Evolutionary conservation across 1,140 invertebrate species (phyloP).

Genomic region (Babylonia areolata): DNA sequence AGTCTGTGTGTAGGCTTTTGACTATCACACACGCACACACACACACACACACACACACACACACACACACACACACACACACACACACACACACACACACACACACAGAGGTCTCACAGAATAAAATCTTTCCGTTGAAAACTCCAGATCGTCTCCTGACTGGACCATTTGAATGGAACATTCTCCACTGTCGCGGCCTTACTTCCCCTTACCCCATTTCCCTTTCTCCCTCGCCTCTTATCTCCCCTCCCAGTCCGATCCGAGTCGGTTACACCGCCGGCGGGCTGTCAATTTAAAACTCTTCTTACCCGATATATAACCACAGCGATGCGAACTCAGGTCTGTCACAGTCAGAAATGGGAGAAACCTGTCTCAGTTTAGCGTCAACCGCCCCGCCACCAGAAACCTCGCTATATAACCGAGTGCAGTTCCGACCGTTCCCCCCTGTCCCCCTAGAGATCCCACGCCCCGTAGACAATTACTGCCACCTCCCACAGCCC

Average conservation of each 20-base stretch:
- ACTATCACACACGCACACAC: too few species aligned
- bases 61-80: too few species aligned
- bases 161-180: too few species aligned
- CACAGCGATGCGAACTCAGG: not conserved
- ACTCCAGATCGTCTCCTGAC: too few species aligned
- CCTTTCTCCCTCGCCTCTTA: not conserved
- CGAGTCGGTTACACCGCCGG: not conserved
- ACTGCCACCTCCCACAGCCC: constrained; percentile 2
- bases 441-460: not conserved
- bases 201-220: not conserved
- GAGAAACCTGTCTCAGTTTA: constrained; percentile 2
- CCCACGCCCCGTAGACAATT: not conserved
- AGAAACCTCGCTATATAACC: not conserved
- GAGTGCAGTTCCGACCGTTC: not conserved
- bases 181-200: not conserved
- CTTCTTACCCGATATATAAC: not conserved
- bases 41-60: too few species aligned
- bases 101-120: too few species aligned
- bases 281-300: not conserved
- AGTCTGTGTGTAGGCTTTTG: too few species aligned
- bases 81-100: too few species aligned
- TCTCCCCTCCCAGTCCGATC: not conserved
- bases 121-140: too few species aligned
- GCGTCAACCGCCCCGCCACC: not conserved
- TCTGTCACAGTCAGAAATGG: not conserved